These are phyloP conservation scores for Eulemur coronatus DNA, from an alignment of 2,797 vertebrate species.

Conservation along the genomic window DNA sequence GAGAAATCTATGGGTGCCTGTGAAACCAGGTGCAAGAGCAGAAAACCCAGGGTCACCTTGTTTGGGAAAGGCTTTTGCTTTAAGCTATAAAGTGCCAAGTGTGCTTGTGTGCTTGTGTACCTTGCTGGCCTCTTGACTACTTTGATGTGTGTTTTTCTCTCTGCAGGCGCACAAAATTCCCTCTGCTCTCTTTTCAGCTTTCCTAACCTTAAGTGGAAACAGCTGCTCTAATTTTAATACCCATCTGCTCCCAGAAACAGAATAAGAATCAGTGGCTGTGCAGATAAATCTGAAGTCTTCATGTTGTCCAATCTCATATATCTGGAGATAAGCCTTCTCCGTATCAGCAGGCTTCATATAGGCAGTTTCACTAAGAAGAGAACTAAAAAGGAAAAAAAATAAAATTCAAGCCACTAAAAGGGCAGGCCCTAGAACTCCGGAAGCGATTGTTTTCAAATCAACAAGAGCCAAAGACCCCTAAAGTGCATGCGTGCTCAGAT, in stretches of 20 bases:
- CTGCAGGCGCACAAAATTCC: neutral
- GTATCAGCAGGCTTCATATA: neutral
- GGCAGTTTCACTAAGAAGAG: neutral
- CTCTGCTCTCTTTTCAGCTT: neutral
- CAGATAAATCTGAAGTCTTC: neutral
- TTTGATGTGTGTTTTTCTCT: neutral
- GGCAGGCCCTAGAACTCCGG: neutral
- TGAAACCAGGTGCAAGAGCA: neutral
- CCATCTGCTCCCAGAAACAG: conserved; percentile 8
- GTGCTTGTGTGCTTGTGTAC: rapidly evolving
- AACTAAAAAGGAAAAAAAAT: neutral
- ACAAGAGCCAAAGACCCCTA: neutral
- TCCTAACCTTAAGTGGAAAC: conserved; percentile 39
- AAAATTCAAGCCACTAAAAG: neutral
- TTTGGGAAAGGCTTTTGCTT: neutral
- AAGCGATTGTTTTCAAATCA: neutral
- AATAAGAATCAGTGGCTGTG: neutral
- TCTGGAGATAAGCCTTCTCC: neutral
- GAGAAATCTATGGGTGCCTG: neutral
- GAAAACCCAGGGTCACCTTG: neutral
- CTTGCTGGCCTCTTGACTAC: neutral
- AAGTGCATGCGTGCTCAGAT: rapidly evolving
- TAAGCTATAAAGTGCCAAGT: neutral
- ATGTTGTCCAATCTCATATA: neutral
- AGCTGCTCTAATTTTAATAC: conserved; percentile 51